Base-by-base conservation (phyloP, 1,140 invertebrate genomes). In the Cydia strobilella region DNA sequence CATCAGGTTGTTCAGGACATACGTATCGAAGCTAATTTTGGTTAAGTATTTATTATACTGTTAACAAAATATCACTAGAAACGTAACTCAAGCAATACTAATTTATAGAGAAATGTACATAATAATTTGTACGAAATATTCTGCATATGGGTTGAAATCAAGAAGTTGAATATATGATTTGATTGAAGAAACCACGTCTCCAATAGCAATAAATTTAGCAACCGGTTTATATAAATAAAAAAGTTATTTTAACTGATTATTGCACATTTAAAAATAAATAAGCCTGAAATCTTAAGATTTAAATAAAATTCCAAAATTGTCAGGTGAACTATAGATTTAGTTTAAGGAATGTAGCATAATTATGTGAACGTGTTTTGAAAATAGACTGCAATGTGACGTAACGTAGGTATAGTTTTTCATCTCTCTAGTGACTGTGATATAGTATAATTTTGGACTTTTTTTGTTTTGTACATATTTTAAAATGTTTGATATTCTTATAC, bases 391-490 rank as follows among this genome's bases (percentile, higher is more conserved):
- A 82, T 82, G 75, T 80, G 77, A 82, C 78, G 76, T 85, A 84
- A 81, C 76, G 77, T 89, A 87, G 82, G 66, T 75, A 77, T 80
- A 88, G 86, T 84, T 77, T 88, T 85, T 90, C 81, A 86, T 85
- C 85, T 91, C 81, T 91, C 89, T 91, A 92, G 90, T 85, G 84
- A 89, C 90, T 92, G 90, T 92, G 90, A 92, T 92, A 92, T 91
- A 90, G 88, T 89, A 91, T 92, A 90, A 90, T 91, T 91, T 88
- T 80, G 80, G 84, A 82, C 84, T 88, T 85, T 86, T 82, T 83
- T 87, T 79, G 82, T 90, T 91, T 91, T 92, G 89, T 90, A 90
- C 63, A 92, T 91, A 91, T 80, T 87, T 91, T 83, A 69, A 82
- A 86, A 87, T 88, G 78, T 91, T 91, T 91, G 89, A 91, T 91